These are phyloP conservation scores for Chrysaora quinquecirrha DNA, from an alignment of 30 jellyfish, hydroid and myxozoan genomes.

Conservation along the genomic window DNA sequence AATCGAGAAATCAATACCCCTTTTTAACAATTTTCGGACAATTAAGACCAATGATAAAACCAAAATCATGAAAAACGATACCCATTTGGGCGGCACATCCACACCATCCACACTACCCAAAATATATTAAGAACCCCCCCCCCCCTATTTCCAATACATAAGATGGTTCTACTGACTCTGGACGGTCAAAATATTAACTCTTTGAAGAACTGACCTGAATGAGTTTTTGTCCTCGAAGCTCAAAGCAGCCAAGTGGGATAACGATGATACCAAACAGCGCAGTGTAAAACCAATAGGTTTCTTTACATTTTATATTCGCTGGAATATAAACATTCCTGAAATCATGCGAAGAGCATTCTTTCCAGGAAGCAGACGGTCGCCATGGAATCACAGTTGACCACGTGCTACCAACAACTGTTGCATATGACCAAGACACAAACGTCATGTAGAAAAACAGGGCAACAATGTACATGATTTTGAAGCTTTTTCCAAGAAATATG, in stretches of 20 bases:
- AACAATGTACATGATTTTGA: background rate
- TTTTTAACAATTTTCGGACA: too few species aligned
- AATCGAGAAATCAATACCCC: too few species aligned
- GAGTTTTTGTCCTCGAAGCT: background rate
- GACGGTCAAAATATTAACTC: too few species aligned
- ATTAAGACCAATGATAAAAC: too few species aligned
- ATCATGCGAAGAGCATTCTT: slow-evolving; percentile 2
- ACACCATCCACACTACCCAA: too few species aligned
- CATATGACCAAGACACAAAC: slow-evolving; percentile 30
- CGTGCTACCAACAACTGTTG: slow-evolving; percentile 24
- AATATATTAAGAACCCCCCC: too few species aligned
- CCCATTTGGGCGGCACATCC: too few species aligned
- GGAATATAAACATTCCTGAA: slow-evolving; percentile 21
- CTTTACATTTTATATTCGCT: slow-evolving; percentile 4
- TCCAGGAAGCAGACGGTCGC: slow-evolving; percentile 18
- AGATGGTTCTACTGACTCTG: too few species aligned
- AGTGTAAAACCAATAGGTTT: slow-evolving; percentile 28
- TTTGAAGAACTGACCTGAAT: slow-evolving; percentile 23
- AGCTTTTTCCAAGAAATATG: slow-evolving; percentile 11
- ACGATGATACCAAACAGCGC: slow-evolving; percentile 22
- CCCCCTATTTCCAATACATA: too few species aligned
- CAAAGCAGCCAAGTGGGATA: slow-evolving; percentile 27
- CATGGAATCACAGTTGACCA: slow-evolving; percentile 19
- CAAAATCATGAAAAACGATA: too few species aligned
- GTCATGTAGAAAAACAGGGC: slow-evolving; percentile 3